Conservation (phyloP, 2,888 invertebrate genomes). For the Orthonychiurus folsomi region DNA sequence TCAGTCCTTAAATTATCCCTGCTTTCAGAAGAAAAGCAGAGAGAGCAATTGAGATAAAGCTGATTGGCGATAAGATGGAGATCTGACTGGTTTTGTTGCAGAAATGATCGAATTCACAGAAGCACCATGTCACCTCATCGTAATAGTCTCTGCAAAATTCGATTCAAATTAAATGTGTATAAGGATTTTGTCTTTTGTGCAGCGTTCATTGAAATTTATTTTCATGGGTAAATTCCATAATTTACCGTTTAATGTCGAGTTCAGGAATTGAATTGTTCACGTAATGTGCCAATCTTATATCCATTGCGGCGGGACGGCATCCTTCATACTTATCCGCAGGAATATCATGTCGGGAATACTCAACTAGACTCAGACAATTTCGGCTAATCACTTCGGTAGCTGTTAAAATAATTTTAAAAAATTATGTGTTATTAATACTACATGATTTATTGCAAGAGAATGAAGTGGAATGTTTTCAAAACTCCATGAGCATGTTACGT, state of each 20-base stretch:
- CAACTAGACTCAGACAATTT: constrained; percentile 71
- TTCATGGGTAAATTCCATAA: not conserved
- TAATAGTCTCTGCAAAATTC: constrained; percentile 59
- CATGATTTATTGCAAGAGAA: too few relatives aligned
- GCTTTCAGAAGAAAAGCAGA: too few relatives aligned
- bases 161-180: too few relatives aligned
- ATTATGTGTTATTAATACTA: not conserved
- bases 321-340: constrained; percentile 89
- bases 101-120: constrained; percentile 82
- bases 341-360: constrained; percentile 70
- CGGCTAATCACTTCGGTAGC: constrained; percentile 71
- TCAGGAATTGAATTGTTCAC: constrained; percentile 79
- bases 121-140: constrained; percentile 73
- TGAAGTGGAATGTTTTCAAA: too few relatives aligned
- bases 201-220: constrained; percentile 9
- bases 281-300: constrained; percentile 70
- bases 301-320: constrained; percentile 68
- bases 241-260: constrained; percentile 67
- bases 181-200: too few relatives aligned
- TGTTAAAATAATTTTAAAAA: constrained; percentile 44
- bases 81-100: constrained; percentile 54
- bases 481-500: too few relatives aligned
- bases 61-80: not conserved
- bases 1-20: not conserved
- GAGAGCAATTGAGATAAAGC: not conserved